phyloP scores from a whole-genome alignment of 2,888 invertebrate species.

The Timandra comae region DNA sequence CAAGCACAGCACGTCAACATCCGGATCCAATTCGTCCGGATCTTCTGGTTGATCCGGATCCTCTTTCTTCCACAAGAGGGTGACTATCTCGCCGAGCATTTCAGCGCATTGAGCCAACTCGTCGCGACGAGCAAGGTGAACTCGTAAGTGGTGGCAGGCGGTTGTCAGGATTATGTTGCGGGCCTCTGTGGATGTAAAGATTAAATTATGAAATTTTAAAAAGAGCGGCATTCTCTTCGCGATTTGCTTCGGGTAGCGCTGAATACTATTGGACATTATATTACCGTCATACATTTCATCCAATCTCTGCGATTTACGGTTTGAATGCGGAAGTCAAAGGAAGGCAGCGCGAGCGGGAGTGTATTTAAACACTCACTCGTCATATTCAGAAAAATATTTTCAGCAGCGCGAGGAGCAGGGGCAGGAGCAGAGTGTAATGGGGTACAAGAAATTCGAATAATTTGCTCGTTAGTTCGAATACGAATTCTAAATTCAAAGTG shows the following conservation, averaged over 20 bases:
- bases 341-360: no score
- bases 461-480: no score
- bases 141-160: constrained; percentile 89
- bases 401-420: no score
- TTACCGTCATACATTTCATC: no score
- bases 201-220: neutral
- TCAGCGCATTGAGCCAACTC: constrained; percentile 90
- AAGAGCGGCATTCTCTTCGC: neutral
- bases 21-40: constrained; percentile 74
- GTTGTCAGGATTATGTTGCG: constrained; percentile 88
- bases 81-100: constrained; percentile 90
- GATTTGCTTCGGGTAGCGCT: neutral
- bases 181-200: constrained; percentile 79
- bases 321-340: no score
- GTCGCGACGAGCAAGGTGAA: constrained; percentile 87
- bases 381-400: no score
- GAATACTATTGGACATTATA: no score
- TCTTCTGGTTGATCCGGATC: constrained; percentile 65
- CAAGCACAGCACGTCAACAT: constrained; percentile 88
- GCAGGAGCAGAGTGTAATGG: no score
- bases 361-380: no score
- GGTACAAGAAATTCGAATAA: no score
- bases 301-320: no score
- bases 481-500: no score
- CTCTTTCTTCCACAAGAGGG: constrained; percentile 69